These are phyloP conservation scores for Sphyrna mokarran DNA, from an alignment of 2,113 vertebrate species.

Conservation along the genomic window DNA sequence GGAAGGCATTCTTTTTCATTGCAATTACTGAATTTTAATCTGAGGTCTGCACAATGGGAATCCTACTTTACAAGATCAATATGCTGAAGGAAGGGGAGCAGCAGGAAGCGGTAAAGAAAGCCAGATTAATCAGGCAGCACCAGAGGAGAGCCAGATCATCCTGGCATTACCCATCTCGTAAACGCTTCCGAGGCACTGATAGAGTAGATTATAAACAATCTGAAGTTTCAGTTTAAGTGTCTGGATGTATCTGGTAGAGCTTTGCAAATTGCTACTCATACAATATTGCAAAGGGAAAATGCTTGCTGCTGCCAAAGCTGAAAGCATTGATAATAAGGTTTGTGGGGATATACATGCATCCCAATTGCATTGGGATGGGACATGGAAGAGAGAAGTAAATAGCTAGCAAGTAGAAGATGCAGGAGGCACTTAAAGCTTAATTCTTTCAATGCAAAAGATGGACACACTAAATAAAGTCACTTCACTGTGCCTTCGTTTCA, in stretches of 20 bases:
- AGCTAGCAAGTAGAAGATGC: not conserved
- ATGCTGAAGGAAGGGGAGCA: not conserved
- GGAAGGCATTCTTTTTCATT: not conserved
- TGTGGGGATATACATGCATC: not conserved
- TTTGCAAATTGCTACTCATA: not conserved
- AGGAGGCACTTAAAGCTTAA: not conserved
- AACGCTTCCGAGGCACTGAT: not conserved
- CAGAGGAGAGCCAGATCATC: not conserved
- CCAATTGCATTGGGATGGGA: not conserved
- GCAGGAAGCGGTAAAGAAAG: not conserved
- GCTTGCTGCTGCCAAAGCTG: not conserved
- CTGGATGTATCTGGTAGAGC: not conserved
- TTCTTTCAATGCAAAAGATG: not conserved
- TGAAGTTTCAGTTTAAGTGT: slow-evolving; percentile 1
- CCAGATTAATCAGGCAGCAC: slow-evolving; percentile 12
- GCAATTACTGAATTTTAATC: not conserved
- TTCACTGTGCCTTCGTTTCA: not conserved
- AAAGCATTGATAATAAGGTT: not conserved
- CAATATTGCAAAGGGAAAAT: not conserved
- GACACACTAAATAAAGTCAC: not conserved
- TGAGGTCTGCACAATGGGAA: not conserved
- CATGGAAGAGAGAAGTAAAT: not conserved
- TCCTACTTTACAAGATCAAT: not conserved
- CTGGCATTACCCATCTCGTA: not conserved
- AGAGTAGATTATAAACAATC: not conserved